Evolutionary conservation across 2,113 vertebrate species (phyloP).

Genomic region (Notothenia coriiceps): DNA sequence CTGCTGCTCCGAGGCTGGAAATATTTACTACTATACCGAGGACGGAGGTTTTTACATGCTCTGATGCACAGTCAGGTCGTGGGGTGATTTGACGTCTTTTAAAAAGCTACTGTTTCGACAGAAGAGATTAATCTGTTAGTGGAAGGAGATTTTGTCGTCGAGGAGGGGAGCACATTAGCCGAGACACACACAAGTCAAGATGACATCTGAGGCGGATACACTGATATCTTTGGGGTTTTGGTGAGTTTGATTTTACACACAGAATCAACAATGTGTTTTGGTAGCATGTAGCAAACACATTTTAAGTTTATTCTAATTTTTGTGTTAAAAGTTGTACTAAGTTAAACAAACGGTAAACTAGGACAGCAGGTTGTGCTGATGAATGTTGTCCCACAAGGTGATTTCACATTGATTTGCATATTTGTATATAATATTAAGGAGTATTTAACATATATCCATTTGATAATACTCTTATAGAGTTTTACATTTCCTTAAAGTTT

Average conservation of each 20-base stretch:
- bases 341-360: neutral
- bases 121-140: conserved; percentile 16
- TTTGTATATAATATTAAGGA: neutral
- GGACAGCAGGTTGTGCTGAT: neutral
- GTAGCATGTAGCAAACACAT: neutral
- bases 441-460: no score
- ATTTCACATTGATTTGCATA: neutral
- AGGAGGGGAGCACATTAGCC: conserved; percentile 34
- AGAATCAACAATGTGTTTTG: neutral
- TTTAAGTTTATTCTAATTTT: neutral
- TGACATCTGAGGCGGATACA: conserved; percentile 15
- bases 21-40: conserved; percentile 71
- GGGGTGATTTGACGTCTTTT: neutral
- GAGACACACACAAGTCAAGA: conserved; percentile 50
- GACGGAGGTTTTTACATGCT: conserved; percentile 40
- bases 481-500: neutral
- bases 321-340: neutral
- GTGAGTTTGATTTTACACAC: conserved; percentile 43
- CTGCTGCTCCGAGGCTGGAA: conserved; percentile 58
- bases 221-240: neutral
- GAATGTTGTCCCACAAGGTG: neutral
- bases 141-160: conserved; percentile 1
- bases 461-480: neutral
- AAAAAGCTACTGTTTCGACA: conserved; percentile 19
- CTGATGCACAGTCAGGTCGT: conserved; percentile 3